Conservation (phyloP, 2,888 invertebrate genomes). For the Apantesis nais region DNA sequence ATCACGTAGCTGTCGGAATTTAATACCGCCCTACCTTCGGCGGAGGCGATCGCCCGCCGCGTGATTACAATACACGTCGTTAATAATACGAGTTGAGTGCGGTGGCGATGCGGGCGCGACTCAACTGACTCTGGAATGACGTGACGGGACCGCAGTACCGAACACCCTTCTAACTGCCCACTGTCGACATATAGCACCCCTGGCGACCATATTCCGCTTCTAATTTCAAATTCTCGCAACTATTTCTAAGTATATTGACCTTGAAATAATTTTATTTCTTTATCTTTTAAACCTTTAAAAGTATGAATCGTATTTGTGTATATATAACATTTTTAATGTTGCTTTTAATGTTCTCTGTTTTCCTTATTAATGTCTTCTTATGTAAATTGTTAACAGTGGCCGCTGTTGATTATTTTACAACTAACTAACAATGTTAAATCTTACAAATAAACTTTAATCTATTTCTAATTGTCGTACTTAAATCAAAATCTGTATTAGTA, state of each 20-base stretch:
- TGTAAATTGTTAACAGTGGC: background rate
- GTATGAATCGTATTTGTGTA: background rate
- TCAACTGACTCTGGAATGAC: slow-evolving; percentile 52
- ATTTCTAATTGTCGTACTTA: background rate
- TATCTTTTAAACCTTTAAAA: too few relatives aligned
- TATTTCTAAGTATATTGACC: slow-evolving; percentile 17
- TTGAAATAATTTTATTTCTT: too few relatives aligned
- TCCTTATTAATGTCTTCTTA: background rate
- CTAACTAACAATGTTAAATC: too few relatives aligned
- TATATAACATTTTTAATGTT: background rate
- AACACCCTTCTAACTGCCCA: slow-evolving; percentile 5
- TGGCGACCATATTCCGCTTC: slow-evolving; percentile 31
- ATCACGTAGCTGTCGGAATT: slow-evolving; percentile 87
- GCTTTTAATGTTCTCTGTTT: background rate
- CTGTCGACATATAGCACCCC: slow-evolving; percentile 43
- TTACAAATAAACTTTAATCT: background rate
- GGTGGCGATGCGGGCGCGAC: slow-evolving; percentile 50
- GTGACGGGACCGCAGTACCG: slow-evolving; percentile 21
- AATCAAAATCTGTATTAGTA: background rate
- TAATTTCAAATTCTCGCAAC: slow-evolving; percentile 21
- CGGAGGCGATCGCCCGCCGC: slow-evolving; percentile 85
- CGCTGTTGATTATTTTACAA: background rate
- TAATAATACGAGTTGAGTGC: slow-evolving; percentile 80
- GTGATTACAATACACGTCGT: slow-evolving; percentile 86
- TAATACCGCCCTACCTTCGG: slow-evolving; percentile 86